Conservation (phyloP, 2,888 invertebrate species). For the Tolmerus cingulatus region DNA sequence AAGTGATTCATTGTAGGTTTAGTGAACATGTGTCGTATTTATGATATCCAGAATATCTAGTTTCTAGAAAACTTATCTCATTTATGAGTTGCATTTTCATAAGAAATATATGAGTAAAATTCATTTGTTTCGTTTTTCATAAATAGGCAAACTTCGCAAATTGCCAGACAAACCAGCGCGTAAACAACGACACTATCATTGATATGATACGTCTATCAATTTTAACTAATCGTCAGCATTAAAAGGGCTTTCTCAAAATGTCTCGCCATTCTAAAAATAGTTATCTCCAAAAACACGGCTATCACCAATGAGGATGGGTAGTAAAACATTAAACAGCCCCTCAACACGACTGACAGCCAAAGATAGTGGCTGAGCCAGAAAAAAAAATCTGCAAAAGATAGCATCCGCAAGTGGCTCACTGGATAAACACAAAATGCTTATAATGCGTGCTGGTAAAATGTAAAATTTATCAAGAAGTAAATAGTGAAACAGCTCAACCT, state of each 20-base stretch:
- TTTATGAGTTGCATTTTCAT: too few relatives aligned
- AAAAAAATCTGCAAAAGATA: neutral
- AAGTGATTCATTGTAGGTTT: neutral
- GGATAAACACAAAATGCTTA: neutral
- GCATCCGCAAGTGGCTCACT: neutral
- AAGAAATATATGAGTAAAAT: too few relatives aligned
- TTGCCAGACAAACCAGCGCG: neutral
- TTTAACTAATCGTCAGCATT: neutral
- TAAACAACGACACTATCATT: neutral
- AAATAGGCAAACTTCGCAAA: neutral
- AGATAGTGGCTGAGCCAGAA: neutral
- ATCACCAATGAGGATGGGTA: neutral
- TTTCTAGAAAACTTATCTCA: too few relatives aligned
- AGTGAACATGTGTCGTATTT: neutral
- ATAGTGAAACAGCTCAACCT: neutral
- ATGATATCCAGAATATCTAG: neutral
- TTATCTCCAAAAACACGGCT: neutral
- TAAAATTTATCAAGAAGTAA: conserved; percentile 25
- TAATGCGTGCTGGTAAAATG: neutral
- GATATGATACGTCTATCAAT: neutral
- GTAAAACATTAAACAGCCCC: neutral
- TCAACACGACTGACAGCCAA: neutral
- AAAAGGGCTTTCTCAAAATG: neutral
- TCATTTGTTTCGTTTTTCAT: too few relatives aligned
- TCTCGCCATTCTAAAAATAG: neutral